Conservation (phyloP, 2,113 vertebrate species). For the Puffinus mauretanicus region DNA sequence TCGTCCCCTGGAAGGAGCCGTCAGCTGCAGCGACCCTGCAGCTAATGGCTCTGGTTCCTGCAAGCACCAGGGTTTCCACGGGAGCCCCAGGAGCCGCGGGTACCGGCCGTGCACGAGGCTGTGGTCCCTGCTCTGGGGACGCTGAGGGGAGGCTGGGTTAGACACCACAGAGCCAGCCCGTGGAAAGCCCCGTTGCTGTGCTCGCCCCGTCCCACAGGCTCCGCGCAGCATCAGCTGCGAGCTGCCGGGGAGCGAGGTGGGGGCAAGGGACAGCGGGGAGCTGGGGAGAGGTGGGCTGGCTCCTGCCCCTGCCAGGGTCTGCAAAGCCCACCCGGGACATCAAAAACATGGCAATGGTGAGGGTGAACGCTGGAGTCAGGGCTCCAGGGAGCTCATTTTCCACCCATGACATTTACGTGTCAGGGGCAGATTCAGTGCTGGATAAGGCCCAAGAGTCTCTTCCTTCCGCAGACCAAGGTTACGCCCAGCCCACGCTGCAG, state of each 20-base stretch:
- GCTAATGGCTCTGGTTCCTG: neutral
- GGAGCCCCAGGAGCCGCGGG: no score
- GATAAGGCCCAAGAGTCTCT: neutral
- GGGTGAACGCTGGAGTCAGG: neutral
- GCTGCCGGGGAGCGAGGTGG: no score
- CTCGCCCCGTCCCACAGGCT: no score
- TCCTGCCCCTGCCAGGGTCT: neutral
- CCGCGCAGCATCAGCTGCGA: no score
- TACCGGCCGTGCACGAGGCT: neutral
- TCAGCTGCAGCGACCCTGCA: neutral
- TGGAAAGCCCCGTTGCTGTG: accelerated
- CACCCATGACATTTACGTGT: accelerated
- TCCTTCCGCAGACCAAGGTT: neutral
- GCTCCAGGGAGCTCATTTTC: neutral
- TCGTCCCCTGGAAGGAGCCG: neutral
- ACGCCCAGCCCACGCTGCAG: neutral
- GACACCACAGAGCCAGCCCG: neutral
- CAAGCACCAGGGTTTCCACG: neutral
- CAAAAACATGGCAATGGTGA: accelerated
- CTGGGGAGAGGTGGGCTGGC: no score
- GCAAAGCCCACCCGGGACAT: neutral
- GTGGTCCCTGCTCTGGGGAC: neutral
- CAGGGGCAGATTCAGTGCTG: neutral
- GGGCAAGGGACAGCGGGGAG: no score
- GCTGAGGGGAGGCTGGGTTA: neutral